Evolutionary conservation across 2,797 vertebrate genomes (phyloP).

Genomic region (Spatula clypeata): DNA sequence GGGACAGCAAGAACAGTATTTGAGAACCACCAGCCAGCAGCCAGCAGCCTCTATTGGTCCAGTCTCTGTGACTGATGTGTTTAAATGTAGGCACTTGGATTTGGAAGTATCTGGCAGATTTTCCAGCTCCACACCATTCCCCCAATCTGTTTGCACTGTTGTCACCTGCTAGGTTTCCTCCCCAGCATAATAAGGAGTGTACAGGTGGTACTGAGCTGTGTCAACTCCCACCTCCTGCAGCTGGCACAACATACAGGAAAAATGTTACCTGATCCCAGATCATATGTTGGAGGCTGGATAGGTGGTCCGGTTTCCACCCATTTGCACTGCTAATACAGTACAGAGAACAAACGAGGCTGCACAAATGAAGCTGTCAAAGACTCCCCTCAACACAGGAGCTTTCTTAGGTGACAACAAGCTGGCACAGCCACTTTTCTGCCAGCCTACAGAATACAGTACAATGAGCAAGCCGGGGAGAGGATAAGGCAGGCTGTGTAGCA

Average conservation of each 20-base stretch:
- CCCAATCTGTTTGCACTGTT: neutral
- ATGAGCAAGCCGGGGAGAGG: neutral
- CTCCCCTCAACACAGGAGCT: neutral
- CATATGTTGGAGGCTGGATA: neutral
- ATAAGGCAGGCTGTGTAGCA: constrained; percentile 46
- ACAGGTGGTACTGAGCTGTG: neutral
- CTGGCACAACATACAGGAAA: neutral
- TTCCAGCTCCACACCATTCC: neutral
- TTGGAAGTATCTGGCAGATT: neutral
- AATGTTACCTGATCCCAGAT: neutral
- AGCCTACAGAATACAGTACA: constrained; percentile 26
- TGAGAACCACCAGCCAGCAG: neutral
- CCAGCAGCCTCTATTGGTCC: neutral
- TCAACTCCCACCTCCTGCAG: neutral
- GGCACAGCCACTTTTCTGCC: constrained; percentile 38
- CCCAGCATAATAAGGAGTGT: neutral
- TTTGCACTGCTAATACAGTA: neutral
- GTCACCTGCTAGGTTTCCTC: neutral
- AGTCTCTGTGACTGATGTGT: neutral
- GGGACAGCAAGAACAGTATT: neutral
- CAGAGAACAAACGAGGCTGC: constrained; percentile 32
- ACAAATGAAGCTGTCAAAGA: constrained; percentile 58
- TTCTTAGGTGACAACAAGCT: constrained; percentile 59
- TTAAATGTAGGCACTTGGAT: neutral
- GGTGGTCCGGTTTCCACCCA: neutral